Base-by-base conservation (phyloP, 2,888 invertebrate species). In the Protodeltote pygarga region DNA sequence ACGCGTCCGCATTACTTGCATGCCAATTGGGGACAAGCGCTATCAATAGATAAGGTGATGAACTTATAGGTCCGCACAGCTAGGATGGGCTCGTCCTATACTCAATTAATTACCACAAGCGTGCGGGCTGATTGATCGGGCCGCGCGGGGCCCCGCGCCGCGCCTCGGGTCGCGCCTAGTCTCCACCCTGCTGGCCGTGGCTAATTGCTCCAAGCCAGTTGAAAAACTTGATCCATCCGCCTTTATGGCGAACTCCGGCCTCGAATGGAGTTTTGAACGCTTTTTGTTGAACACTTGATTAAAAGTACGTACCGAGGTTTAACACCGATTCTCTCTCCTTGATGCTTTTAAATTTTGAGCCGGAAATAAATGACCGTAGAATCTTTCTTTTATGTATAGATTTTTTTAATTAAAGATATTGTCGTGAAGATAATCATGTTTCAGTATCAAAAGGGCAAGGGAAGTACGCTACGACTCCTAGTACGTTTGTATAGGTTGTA, bases 71-170 rank as follows among this genome's bases (percentile, higher is more conserved):
- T 40, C 24, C 34, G 38, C 14, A 24, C 31, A 28, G 29, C 25
- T 38, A 50, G 39, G 34, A 28, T 41, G 37, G 40, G 60, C 54
- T 17, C 63, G 50, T 62, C 67, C 71, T 68, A 73, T 77, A 69
- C 66, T 74, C 77, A 84, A 84, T 84, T 83, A 86, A 87, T 87
- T 83, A 80, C 65, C 65, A 54, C 49, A 64, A 63, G 72, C 75
- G 77, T 77, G 79, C 66, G 73, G 73, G 62, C 74, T 81, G 84
- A 84, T 84, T 85, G 83, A 85, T 84, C 78, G 75, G 63, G 29
- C 37, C 53, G 51, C 41, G 59, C 52, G 59, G 44, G 49, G 46
- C 57, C n/a, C 59, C 55, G 70, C 39, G 67, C 69, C 74, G 71
- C 75, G 72, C 74, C 77, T 70, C 66, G 66, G 65, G 64, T 71